A percentile compares a stretch with the other conserved stretches of the same genome.
phyloP scores from a whole-genome alignment of 2,888 invertebrate genomes.

The Ceraclea dissimilis region DNA sequence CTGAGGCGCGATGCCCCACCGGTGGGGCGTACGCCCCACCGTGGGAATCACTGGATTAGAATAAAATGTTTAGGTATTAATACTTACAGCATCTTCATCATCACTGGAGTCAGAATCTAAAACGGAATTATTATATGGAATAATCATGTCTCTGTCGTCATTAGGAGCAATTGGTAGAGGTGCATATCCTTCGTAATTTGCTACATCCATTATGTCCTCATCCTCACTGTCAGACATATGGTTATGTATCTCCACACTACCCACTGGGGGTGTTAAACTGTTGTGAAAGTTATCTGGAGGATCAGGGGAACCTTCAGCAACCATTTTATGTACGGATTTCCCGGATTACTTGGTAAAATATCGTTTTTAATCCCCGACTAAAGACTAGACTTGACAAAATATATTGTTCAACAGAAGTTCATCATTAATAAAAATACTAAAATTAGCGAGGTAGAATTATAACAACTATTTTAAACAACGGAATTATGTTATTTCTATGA shows the following conservation, averaged over 20 bases:
- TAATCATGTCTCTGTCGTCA: constrained; percentile 24
- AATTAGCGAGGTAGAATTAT: too few species aligned
- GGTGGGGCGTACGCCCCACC: too few species aligned
- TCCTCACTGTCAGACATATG: constrained; percentile 39
- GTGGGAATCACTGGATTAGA: too few species aligned
- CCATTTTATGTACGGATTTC: too few species aligned
- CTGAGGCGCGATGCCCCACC: too few species aligned
- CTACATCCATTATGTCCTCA: constrained; percentile 41
- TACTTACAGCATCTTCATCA: constrained; percentile 11
- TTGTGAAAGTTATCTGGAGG: constrained; percentile 43
- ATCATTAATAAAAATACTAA: not conserved
- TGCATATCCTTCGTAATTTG: constrained; percentile 48
- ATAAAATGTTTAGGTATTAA: too few species aligned
- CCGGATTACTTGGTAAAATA: constrained; percentile 13
- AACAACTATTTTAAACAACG: too few species aligned
- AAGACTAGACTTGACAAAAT: not conserved
- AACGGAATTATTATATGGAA: constrained; percentile 13
- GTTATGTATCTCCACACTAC: constrained; percentile 36
- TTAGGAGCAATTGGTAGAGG: constrained; percentile 46
- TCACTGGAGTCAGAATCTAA: constrained; percentile 13
- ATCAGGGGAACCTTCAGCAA: constrained; percentile 41
- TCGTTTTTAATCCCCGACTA: not conserved
- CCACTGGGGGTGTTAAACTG: constrained; percentile 39
- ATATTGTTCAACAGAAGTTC: not conserved
- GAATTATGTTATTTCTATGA: too few species aligned